A percentile compares a stretch with the other conserved stretches of the same genome.
These are phyloP conservation scores for Odontamblyopus rebecca DNA, from an alignment of 2,797 vertebrate genomes.

Conservation along the genomic window DNA sequence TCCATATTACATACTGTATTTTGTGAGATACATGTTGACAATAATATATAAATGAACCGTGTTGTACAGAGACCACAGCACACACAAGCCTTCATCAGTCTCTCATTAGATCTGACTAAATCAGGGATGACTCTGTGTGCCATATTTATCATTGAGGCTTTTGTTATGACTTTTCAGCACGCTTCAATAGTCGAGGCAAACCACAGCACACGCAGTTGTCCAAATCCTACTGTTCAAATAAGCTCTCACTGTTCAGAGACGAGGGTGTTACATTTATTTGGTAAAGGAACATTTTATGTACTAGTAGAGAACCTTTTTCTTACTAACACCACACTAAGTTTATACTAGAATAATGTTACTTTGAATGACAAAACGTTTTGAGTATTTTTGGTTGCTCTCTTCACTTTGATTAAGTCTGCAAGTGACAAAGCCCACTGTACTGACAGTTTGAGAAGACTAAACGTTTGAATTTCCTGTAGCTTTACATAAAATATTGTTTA, in stretches of 20 bases:
- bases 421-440: no score
- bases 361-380: no score
- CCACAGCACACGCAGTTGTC: conserved; percentile 83
- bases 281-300: neutral
- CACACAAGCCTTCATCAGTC: conserved; percentile 72
- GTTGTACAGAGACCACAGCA: conserved; percentile 31
- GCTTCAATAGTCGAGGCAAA: conserved; percentile 80
- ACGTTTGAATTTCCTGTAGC: no score
- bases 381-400: no score
- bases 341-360: no score
- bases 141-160: conserved; percentile 71
- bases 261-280: neutral
- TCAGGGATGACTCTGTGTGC: conserved; percentile 53
- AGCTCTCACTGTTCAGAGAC: conserved; percentile 17
- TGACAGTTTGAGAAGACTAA: no score
- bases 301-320: neutral
- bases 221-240: conserved; percentile 95
- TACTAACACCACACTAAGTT: neutral
- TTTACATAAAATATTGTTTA: no score
- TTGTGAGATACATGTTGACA: neutral
- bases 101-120: conserved; percentile 70
- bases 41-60: conserved; percentile 1
- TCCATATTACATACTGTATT: neutral
- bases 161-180: conserved; percentile 86
- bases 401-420: no score